Base-by-base conservation (phyloP, 2,888 invertebrate species). In the Margaritifera margaritifera region DNA sequence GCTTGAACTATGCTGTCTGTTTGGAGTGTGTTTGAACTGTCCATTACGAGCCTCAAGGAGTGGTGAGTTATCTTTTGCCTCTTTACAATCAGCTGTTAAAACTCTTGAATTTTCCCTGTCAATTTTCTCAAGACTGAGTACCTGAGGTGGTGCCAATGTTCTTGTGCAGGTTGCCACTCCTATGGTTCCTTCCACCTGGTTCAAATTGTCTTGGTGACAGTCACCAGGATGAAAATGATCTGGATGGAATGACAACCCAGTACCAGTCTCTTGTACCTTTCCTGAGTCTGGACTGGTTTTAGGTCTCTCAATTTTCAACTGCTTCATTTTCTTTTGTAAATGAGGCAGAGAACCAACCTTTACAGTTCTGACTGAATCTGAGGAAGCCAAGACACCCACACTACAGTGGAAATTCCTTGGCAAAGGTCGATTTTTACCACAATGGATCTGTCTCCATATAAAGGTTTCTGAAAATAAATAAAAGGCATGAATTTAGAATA, bases 301-400 rank as follows among this genome's bases (percentile, higher is more conserved):
- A 58, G 79, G 79, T 54, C 79, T 54, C n/a, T 71, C 71, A 15
- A 71, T 56, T 22, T 71, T 65, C 19, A 68, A 52, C n/a, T 72
- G 53, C 11, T 71, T 60, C 18, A 72, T 62, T 71, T 77, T 81
- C 54, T 78, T 79, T 58, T 81, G 78, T 20, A 81, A 60, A 62
- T 77, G 74, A 4, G 81, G 81, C 65, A 79, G 69, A 22, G 81
- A 81, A 56, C 74, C 73, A 53, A 77, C 78, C 54, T 79, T 76
- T 0, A 77, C 69, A 8, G 74, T 66, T 18, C 60, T 61, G 20
- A 77, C 78, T 31, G 66, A 59, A 27, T 63, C 58, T 24, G 31
- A 61, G 0, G 68, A 66, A 18, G 78, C 68, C 27, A 75, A 68
- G 3, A 81, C 60, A 11, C 71, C 24, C 8, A 77, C 63, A n/a